A percentile compares a stretch with the other conserved stretches of the same genome.
Evolutionary conservation across 2,888 invertebrate species (phyloP).

Genomic region (Sinhomidia bicolor): DNA sequence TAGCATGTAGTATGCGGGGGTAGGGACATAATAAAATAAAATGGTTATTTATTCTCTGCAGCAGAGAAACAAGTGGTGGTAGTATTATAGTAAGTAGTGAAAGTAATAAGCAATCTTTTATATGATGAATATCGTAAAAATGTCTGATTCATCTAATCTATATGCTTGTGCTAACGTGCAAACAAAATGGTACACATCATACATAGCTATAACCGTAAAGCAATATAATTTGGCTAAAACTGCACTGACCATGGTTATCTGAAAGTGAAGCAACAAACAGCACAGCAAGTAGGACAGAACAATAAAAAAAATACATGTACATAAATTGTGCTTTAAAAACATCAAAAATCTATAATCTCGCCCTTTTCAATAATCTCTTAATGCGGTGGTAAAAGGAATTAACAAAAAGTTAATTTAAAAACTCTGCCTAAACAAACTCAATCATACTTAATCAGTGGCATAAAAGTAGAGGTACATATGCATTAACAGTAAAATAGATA

Average conservation of each 20-base stretch:
- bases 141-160: neutral
- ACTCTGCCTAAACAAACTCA: neutral
- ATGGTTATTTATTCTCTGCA: no score
- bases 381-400: neutral
- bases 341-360: neutral
- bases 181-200: neutral
- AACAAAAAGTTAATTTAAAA: neutral
- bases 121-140: neutral
- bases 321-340: neutral
- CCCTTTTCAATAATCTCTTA: neutral
- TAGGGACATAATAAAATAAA: no score
- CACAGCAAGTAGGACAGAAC: conserved; percentile 55
- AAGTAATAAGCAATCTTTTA: neutral
- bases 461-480: neutral
- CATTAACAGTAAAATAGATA: neutral
- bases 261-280: conserved; percentile 29
- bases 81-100: no score
- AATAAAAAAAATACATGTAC: conserved; percentile 3
- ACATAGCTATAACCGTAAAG: neutral
- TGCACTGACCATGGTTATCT: conserved; percentile 54
- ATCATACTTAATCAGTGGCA: neutral
- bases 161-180: neutral
- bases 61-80: neutral
- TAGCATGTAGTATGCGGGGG: no score
- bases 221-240: conserved; percentile 36